Base-by-base conservation (phyloP, 92 coral and sea anemone genomes). In the Meandrina meandrites region DNA sequence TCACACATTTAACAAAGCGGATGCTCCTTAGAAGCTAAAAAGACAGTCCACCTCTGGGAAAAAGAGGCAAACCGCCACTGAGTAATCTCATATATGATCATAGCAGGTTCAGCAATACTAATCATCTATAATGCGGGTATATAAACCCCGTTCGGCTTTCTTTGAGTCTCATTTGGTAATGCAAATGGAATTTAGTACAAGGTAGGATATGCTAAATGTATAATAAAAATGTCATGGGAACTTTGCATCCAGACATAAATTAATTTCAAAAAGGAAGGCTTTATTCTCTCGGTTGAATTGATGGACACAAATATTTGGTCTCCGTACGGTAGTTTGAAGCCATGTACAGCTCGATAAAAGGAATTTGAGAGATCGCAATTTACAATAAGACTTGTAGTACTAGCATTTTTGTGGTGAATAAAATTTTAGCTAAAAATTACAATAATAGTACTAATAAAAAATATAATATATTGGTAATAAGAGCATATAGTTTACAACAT, bases 261-360 rank as follows among this genome's bases (percentile, higher is more conserved):
- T 83, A 83, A 72, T 70, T n/a, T 24, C 19, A 6, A 13, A 50
- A 21, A 30, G 32, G 60, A 24, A 62, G 32, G 67, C 30, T 27
- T 40, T 51, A 47, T 70, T 66, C 40, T 9, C 35, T 73, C 48
- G n/a, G 78, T 40, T 66, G 28, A 66, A 81, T 47, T 4, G 51
- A 37, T 30, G 37, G 66, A 79, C 47, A 83, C 86, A 83, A 70
- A 83, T 70, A 83, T 83, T 83, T 82, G 66, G 51, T 21, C 51
- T 21, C 36, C 56, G 1, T 60, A 42, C 3, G 32, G 76, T 66
- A 7, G 28, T 22, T 40, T 66, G 21, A 16, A n/a, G 54, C 42
- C 76, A 17, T 10, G 27, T 54, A 66, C 34, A 17, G 35, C 35
- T 66, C 71, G 34, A 66, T 62, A 11, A 66, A 11, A 27, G 12